Evolutionary conservation across 1,140 invertebrate species (phyloP), one percentile per base, ranked within the genome.

Genomic region (Drosophila ananassae): DNA sequence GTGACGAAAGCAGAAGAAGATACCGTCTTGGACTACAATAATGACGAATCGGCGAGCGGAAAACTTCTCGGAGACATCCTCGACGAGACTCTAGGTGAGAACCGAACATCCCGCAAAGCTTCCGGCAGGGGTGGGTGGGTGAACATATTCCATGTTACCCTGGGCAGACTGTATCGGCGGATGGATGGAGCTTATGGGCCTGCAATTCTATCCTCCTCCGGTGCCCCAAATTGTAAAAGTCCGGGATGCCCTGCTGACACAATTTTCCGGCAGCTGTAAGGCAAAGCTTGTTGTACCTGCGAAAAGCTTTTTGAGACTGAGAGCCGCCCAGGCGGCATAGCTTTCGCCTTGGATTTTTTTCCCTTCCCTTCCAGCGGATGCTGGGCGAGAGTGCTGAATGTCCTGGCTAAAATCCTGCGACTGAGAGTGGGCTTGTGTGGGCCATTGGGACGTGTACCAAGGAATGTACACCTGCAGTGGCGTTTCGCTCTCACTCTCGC

Each of bases 1-100:
- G 89, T 91, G 41, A 90, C 89, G 54, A 91, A 91, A 79, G 81
- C 89, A 63, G 84, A 90, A 22, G 89, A 91, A 71, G 84, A 89
- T 52, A 79, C 87, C 71, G 73, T 75, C 34, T 79, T 87, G 68
- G 79, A 89, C 54, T 91, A 91, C 67, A 76, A 83, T 39, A 60
- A 87, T 37, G 89, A 91, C 76, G 89, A 91, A 59, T 85, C 84
- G 28, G 85, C 81, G 9, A 87, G 89, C 51, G 89, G 84, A 24
- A 91, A 91, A 54, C 81, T 91, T 47, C 52, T 91, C 44, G 84
- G 85, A 53, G 89, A 91, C 53, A 68, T 69, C 51, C 77, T 68
- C 17, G 82, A 90, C 52, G 79, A 90, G 25, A 68, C 73, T 25
- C 61, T 68, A 89, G 78, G 82, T 85, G 64, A 24, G 47, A 46